Percentiles rank a stretch among this genome's conserved stretches.
phyloP scores from a whole-genome alignment of 2,888 invertebrate species.

The Thecophora atra region DNA sequence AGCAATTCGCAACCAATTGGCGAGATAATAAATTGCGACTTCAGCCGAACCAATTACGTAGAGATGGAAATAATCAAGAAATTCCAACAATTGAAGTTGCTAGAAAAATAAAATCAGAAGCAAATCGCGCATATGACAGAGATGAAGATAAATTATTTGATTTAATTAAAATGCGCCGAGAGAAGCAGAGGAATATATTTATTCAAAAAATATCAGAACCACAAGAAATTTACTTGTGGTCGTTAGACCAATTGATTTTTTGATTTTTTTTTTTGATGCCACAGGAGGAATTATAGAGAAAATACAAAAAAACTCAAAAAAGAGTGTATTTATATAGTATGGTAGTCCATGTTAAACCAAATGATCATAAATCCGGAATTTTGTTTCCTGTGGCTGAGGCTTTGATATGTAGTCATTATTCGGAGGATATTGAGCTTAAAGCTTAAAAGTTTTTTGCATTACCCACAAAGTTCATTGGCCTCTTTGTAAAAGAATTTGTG shows the following conservation, averaged over 20 bases:
- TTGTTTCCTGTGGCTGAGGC: slow-evolving; percentile 13
- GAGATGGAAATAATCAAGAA: background rate
- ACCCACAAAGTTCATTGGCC: slow-evolving; percentile 1
- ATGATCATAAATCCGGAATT: background rate
- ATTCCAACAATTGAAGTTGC: background rate
- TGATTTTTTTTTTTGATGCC: background rate
- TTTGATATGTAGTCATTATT: slow-evolving; percentile 16
- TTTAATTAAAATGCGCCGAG: background rate
- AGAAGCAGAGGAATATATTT: background rate
- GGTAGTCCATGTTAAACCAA: background rate
- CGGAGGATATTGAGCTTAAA: slow-evolving; percentile 5
- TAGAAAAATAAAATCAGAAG: slow-evolving; percentile 6
- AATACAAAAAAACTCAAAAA: background rate
- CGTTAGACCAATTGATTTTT: background rate
- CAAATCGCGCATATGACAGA: background rate
- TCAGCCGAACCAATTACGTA: background rate
- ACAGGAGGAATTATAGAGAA: slow-evolving; percentile 2
- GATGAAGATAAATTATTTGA: background rate
- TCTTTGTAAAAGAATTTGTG: background rate
- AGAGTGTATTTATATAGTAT: slow-evolving; percentile 1
- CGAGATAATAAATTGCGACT: background rate
- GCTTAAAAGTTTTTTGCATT: slow-evolving; percentile 1
- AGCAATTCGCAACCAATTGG: slow-evolving; percentile 4
- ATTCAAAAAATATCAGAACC: slow-evolving; percentile 4
- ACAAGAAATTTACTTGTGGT: slow-evolving; percentile 8